Conservation (phyloP, 1,140 invertebrate genomes). For the Aporrectodea caliginosa region DNA sequence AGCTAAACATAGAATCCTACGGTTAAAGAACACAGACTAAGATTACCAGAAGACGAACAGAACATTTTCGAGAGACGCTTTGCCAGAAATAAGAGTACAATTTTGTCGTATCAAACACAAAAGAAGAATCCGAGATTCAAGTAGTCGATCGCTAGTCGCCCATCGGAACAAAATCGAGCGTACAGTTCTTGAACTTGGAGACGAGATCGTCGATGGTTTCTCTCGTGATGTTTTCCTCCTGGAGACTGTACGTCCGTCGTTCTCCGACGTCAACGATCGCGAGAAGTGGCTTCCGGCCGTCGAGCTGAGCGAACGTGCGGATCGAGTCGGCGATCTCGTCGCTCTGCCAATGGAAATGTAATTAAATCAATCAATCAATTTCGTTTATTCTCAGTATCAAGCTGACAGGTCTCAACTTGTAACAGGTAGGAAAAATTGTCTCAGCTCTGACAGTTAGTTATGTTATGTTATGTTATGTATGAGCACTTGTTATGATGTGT, state of each 20-base stretch:
- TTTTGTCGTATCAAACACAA: neutral
- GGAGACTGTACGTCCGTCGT: neutral
- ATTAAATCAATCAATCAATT: too few relatives aligned
- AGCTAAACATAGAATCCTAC: too few relatives aligned
- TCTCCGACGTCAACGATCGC: slow-evolving; percentile 14
- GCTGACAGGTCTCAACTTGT: too few relatives aligned
- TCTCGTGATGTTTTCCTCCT: slow-evolving; percentile 10
- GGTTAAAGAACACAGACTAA: too few relatives aligned
- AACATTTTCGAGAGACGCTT: neutral
- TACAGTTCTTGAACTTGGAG: slow-evolving; percentile 14
- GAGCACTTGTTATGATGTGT: too few relatives aligned
- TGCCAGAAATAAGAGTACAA: neutral
- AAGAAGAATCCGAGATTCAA: too few relatives aligned
- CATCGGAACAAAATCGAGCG: neutral
- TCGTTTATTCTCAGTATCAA: too few relatives aligned
- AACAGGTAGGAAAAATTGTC: too few relatives aligned
- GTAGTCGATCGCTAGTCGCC: neutral
- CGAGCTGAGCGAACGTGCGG: slow-evolving; percentile 13
- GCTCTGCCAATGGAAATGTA: neutral
- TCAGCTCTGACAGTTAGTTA: too few relatives aligned
- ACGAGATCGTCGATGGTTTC: slow-evolving; percentile 8
- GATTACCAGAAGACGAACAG: neutral
- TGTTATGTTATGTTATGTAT: too few relatives aligned
- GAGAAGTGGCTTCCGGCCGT: slow-evolving; percentile 11
- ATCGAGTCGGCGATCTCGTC: slow-evolving; percentile 23